These are phyloP conservation scores for Phenacoccus solenopsis DNA, from an alignment of 1,140 invertebrate species.

Conservation along the genomic window DNA sequence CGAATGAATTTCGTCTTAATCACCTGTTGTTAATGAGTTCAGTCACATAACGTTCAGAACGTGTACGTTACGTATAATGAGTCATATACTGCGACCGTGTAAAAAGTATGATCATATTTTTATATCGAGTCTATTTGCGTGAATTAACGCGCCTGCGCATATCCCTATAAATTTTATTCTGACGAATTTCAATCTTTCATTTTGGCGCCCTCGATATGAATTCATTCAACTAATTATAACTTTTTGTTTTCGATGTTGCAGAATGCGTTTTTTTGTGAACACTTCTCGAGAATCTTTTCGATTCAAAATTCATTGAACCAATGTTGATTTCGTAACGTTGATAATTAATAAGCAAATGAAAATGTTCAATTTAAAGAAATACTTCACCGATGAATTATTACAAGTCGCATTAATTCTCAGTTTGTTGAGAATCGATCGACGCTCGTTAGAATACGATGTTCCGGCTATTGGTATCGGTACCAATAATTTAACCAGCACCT, in stretches of 20 bases:
- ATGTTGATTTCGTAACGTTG: background rate
- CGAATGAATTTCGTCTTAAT: too few relatives aligned
- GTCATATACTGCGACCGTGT: background rate
- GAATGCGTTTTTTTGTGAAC: constrained; percentile 4
- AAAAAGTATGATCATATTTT: background rate
- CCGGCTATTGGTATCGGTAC: constrained; percentile 38
- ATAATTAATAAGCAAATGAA: constrained; percentile 23
- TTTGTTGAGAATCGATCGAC: constrained; percentile 54
- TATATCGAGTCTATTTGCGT: background rate
- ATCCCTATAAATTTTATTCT: background rate
- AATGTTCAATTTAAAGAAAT: constrained; percentile 61
- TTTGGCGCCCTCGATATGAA: too few relatives aligned
- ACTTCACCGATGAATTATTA: constrained; percentile 61
- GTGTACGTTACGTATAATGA: too few relatives aligned
- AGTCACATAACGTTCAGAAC: background rate
- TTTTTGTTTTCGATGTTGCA: background rate
- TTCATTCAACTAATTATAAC: background rate
- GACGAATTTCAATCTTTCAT: background rate
- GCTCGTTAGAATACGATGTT: constrained; percentile 40
- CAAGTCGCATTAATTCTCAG: constrained; percentile 64
- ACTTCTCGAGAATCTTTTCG: constrained; percentile 1
- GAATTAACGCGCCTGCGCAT: background rate
- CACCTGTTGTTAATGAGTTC: background rate
- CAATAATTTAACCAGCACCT: constrained; percentile 38
- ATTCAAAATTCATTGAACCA: constrained; percentile 1